phyloP scores from a whole-genome alignment of 2,113 vertebrate species.

The Apus apus region DNA sequence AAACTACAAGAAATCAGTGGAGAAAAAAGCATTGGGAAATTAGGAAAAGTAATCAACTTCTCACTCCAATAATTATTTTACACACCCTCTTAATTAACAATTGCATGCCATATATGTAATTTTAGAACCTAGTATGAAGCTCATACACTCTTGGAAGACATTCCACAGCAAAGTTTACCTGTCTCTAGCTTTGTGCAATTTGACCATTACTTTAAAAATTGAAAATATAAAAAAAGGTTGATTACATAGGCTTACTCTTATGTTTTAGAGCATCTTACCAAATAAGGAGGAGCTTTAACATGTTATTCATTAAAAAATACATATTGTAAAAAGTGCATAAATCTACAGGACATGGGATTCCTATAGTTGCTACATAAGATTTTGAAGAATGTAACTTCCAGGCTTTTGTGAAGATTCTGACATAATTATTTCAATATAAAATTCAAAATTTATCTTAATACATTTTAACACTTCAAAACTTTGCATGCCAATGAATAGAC shows the following conservation, averaged over 20 bases:
- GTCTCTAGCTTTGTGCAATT: neutral
- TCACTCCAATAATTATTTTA: conserved; percentile 17
- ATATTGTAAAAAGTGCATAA: neutral
- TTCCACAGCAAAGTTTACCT: neutral
- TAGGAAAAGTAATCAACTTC: neutral
- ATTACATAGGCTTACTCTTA: neutral
- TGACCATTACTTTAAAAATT: neutral
- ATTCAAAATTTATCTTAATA: neutral
- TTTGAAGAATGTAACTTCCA: neutral
- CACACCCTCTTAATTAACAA: neutral
- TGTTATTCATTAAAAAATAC: neutral
- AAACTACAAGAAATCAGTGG: neutral
- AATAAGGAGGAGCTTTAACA: neutral
- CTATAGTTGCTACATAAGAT: neutral
- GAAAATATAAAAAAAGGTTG: neutral
- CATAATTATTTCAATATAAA: neutral
- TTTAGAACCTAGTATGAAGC: neutral
- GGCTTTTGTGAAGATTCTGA: neutral
- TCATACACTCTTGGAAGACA: neutral
- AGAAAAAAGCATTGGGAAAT: conserved; percentile 9
- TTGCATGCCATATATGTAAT: neutral
- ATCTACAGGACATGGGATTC: neutral
- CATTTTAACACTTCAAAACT: neutral
- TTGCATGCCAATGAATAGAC: neutral
- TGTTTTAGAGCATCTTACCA: neutral